These are phyloP conservation scores for Eleutherodactylus coqui DNA, from an alignment of 2,797 vertebrate genomes.

Conservation along the genomic window DNA sequence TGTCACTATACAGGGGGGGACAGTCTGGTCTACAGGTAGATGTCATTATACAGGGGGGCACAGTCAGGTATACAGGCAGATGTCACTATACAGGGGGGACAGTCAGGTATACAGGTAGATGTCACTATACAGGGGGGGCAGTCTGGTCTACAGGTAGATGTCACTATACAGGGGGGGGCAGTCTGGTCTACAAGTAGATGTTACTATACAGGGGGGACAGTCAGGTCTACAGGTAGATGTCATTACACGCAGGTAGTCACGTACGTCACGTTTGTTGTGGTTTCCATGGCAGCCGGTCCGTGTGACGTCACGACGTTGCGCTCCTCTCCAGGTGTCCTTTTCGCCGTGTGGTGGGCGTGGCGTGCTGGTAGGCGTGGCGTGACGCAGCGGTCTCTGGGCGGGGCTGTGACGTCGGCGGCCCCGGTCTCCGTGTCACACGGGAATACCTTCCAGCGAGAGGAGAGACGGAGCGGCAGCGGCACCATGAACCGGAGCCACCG, in stretches of 20 bases:
- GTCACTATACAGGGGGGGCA: background rate
- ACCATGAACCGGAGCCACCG: conserved; percentile 54
- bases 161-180: background rate
- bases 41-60: background rate
- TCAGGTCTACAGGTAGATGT: background rate
- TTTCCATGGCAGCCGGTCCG: conserved; percentile 46
- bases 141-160: background rate
- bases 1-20: background rate
- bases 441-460: conserved; percentile 13
- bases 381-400: background rate
- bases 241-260: background rate
- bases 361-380: background rate
- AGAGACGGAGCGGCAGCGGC: background rate
- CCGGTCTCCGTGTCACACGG: conserved; percentile 39
- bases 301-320: conserved; percentile 37
- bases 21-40: background rate
- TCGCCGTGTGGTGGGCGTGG: conserved; percentile 6
- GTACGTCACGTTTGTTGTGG: conserved; percentile 27
- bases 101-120: background rate
- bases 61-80: background rate
- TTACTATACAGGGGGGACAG: background rate
- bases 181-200: background rate
- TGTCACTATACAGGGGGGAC: background rate
- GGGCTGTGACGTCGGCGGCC: conserved; percentile 55
- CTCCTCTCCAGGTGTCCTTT: conserved; percentile 53